phyloP scores from a whole-genome alignment of 2,113 vertebrate genomes.

The Apteryx mantelli region DNA sequence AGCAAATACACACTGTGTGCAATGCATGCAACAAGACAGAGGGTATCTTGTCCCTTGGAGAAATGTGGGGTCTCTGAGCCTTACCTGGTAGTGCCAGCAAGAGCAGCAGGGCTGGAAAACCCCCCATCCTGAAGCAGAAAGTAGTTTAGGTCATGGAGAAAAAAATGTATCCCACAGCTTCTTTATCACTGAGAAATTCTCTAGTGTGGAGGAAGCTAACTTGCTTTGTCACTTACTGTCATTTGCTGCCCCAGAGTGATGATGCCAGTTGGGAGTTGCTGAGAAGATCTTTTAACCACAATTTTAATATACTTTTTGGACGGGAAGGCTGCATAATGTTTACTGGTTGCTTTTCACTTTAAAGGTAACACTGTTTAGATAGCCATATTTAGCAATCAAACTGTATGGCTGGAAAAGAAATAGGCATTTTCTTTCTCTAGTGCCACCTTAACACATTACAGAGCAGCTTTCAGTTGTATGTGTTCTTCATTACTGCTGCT shows the following conservation, averaged over 20 bases:
- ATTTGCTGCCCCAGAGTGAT: not conserved
- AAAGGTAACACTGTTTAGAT: not conserved
- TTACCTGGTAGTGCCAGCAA: not conserved
- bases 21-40: not conserved
- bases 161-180: not conserved
- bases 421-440: not conserved
- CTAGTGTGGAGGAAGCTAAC: not conserved
- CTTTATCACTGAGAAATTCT: not conserved
- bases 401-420: not conserved
- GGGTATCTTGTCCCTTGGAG: too few relatives aligned
- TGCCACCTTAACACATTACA: not conserved
- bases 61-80: not conserved
- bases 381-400: not conserved
- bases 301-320: not conserved
- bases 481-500: not conserved
- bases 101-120: not conserved
- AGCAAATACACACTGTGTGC: not conserved
- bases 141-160: not conserved
- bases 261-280: not conserved
- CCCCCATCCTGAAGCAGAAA: not conserved
- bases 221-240: not conserved
- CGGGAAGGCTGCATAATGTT: not conserved
- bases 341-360: not conserved
- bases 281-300: not conserved
- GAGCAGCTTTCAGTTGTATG: not conserved